Conservation (phyloP, 2,113 vertebrate species). For the Tringa solitaria region DNA sequence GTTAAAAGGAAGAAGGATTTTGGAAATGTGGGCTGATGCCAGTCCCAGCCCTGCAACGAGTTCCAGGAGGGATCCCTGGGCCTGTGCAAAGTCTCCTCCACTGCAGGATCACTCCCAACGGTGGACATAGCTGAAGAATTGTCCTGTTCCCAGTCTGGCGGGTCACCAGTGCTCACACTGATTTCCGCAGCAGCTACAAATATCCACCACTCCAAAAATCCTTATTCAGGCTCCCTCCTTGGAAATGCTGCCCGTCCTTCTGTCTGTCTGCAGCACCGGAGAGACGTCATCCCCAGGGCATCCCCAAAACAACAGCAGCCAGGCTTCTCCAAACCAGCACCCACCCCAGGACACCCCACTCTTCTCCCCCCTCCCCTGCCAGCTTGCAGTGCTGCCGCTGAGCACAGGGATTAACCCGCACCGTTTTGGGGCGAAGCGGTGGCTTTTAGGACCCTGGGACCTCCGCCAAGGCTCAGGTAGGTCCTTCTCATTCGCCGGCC, state of each 20-base stretch:
- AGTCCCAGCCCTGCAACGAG: background rate
- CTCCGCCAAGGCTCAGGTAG: slow-evolving; percentile 60
- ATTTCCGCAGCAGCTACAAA: background rate
- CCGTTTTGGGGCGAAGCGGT: background rate
- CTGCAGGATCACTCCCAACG: background rate
- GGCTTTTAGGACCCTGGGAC: slow-evolving; percentile 68
- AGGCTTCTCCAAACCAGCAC: background rate
- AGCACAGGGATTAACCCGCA: background rate
- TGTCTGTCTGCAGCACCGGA: background rate
- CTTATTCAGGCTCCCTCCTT: background rate
- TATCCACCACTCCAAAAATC: background rate
- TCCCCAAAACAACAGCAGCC: background rate
- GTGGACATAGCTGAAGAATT: background rate
- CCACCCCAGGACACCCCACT: background rate
- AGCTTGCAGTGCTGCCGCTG: background rate
- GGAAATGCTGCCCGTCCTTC: background rate
- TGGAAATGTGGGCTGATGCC: background rate
- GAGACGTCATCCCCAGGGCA: background rate
- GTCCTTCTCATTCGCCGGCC: slow-evolving; percentile 55
- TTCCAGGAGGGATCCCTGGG: background rate
- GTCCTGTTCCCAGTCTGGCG: background rate
- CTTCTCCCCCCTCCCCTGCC: no score
- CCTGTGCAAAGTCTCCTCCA: background rate
- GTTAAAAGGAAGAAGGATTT: background rate
- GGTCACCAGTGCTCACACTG: background rate